Evolutionary conservation across 1,140 invertebrate species (phyloP), one percentile per base, ranked within the genome.

Genomic region (Aporrectodea caliginosa): DNA sequence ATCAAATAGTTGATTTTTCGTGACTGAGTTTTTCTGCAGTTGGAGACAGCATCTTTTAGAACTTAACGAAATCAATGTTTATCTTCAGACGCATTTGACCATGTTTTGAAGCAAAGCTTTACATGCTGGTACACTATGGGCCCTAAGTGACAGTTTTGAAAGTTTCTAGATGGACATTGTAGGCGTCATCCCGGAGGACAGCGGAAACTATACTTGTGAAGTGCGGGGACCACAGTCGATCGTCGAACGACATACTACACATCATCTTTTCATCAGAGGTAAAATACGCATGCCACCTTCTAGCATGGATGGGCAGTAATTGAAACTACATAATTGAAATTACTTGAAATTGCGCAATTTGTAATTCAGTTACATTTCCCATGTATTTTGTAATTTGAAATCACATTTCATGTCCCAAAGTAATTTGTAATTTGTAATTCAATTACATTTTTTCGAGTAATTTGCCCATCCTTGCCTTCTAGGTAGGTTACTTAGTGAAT

Each of bases 181-280:
- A 76, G 75, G 43, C 29, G 75, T 76, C 33, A 68, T n/a, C 16
- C 33, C 35, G 30, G 75, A 76, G 35, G 75, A 76, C 43, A 76
- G n/a, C n/a, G 75, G 2, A 29, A 76, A 76, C 35, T 76, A 76
- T 16, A 43, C 75, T n/a, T 76, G 75, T 58, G 75, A 76, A 68
- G 75, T 76, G 1, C 34, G 43, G 16, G 75, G 34, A n/a, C 43
- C 75, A 27, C n/a, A 35, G 22, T 76, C 43, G n/a, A n/a, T 76
- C 16, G 29, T 76, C 33, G n/a, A 35, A n/a, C 29, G 30, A 1
- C 30, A 30, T 35, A 32, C 43, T n/a, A 76, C 32, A 35, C 75
- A 76, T 58, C 43, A 43, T 32, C 16, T 76, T 35, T 76, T 27
- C 43, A 35, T 76, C 31, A 76, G 35, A 58, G 75, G 75, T 76